Evolutionary conservation across 2,888 invertebrate species (phyloP), one percentile per base, ranked within the genome.

Genomic region (Troides aeacus): DNA sequence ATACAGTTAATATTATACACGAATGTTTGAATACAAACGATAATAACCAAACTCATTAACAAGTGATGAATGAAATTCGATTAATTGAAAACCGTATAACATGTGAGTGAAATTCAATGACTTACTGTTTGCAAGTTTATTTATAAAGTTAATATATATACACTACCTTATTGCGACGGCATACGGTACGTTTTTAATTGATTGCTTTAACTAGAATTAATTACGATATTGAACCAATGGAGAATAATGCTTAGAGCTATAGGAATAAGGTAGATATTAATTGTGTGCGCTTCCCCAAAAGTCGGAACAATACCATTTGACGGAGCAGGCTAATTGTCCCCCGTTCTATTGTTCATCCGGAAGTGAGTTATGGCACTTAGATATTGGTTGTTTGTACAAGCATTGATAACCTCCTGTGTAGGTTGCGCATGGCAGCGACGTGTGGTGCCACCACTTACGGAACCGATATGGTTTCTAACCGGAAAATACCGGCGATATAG

Each of bases 301-400:
- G 58, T 60, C 59, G 60, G 70, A 66, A 70, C 70, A 70, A 70
- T 70, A 70, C 64, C n/a, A 66, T 66, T 66, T 70, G 70, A 70
- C 66, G 70, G 63, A 66, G 70, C 63, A 70, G 66, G 63, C 70
- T 70, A 70, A 70, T 70, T 70, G 70, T 70, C 53, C 66, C 63
- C 17, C 42, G 58, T 21, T 66, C 70, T 60, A 66, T 70, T 70
- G 70, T 70, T 64, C 63, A 23, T 60, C 59, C 53, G 63, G n/a
- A n/a, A 64, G 70, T 66, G 70, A 70, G 58, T 66, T 70, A 70
- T 70, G 39, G 50, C 66, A 42, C 56, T 64, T 62, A 66, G 66
- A 60, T 66, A 64, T 70, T 70, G 70, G 63, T 70, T 70, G 70
- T 70, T 70, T 66, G 66, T 23, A 58, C 42, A 64, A 66, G 63